Evolutionary conservation across 2,888 invertebrate species (phyloP), one percentile per base, ranked within the genome.

Genomic region (Drosophila parthenogenetica): DNA sequence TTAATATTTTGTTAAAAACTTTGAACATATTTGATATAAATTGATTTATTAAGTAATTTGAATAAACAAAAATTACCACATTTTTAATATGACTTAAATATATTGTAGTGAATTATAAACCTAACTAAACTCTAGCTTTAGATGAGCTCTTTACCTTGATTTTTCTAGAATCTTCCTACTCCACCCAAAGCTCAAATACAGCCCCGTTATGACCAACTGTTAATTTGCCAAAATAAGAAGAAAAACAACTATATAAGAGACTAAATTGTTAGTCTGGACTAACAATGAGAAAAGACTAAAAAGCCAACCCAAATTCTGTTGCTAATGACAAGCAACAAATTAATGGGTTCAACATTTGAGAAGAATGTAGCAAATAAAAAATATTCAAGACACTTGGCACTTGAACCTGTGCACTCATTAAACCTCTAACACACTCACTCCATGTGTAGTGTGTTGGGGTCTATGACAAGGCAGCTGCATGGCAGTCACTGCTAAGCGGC

Each of bases 331-430:
- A 69, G 66, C 62, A 25, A 54, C 63, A 70, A 76, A 89, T 83
- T 84, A 85, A 85, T 87, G 89, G 69, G 87, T 77, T 87, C 84
- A 84, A 68, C 72, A 60, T 78, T 57, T 68, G 42, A 64, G 42
- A 73, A 69, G 73, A 84, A 81, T 84, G 87, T 73, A 66, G 84
- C 73, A 79, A 73, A 81, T 84, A 87, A 89, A 81, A 89, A 87
- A 87, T 87, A 81, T 87, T 73, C 72, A 81, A 89, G 79, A 65
- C 77, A 79, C 87, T 83, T 83, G 77, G 59, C 85, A 75, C 79
- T 84, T 89, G 85, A 89, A 79, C 85, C 77, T 71, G 73, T 77
- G 87, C 73, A 84, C 85, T 79, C 85, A 89, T 87, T 89, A 85
- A 83, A 67, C 57, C 16, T 42, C 35, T 46, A 16, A 42, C 22